Evolutionary conservation across 2,797 vertebrate genomes (phyloP).

Genomic region (Hyperoplus lanceolatus): DNA sequence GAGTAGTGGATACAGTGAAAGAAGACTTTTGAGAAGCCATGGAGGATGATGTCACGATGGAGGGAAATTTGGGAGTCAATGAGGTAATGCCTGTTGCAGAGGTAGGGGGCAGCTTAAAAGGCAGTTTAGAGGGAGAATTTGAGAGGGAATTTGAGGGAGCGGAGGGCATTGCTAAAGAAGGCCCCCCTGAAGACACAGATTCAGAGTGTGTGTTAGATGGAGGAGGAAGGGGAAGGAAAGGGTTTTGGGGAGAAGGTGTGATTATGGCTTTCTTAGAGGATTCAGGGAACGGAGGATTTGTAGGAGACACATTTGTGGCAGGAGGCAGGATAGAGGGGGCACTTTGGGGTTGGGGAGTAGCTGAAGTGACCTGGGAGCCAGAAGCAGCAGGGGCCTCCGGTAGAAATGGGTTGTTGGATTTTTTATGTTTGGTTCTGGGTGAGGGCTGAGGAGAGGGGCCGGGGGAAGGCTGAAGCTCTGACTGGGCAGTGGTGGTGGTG

Average conservation of each 20-base stretch:
- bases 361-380: slow-evolving; percentile 11
- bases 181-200: slow-evolving; percentile 7
- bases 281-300: slow-evolving; percentile 19
- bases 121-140: neutral
- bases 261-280: neutral
- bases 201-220: slow-evolving; percentile 23
- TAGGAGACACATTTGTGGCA: slow-evolving; percentile 26
- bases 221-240: slow-evolving; percentile 5
- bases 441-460: slow-evolving; percentile 78
- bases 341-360: slow-evolving; percentile 18
- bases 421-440: slow-evolving; percentile 73
- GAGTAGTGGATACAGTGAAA: slow-evolving; percentile 24
- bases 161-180: neutral
- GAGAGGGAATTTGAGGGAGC: slow-evolving; percentile 5
- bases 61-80: slow-evolving; percentile 16
- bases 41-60: slow-evolving; percentile 38
- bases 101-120: neutral
- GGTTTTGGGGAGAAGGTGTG: slow-evolving; percentile 2
- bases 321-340: slow-evolving; percentile 16
- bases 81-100: neutral
- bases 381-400: slow-evolving; percentile 31
- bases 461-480: slow-evolving; percentile 59
- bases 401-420: neutral
- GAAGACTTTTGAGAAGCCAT: slow-evolving; percentile 20
- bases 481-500: slow-evolving; percentile 52